A percentile compares a stretch with the other conserved stretches of the same genome.
These are phyloP conservation scores for Ammodytes marinus DNA, from an alignment of 2,113 vertebrate genomes.

Conservation along the genomic window DNA sequence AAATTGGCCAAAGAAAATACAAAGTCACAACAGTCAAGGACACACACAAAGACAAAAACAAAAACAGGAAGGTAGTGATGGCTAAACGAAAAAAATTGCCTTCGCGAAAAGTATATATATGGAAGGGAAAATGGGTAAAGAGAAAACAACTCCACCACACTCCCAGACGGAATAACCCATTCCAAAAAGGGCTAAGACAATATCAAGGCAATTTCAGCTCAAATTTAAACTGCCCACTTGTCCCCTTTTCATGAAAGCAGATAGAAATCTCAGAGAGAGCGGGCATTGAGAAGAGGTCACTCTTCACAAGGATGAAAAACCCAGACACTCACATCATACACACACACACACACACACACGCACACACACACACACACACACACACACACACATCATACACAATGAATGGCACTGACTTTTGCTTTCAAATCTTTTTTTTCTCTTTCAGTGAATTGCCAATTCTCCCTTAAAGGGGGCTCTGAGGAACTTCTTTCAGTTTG, in stretches of 20 bases:
- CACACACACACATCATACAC: slow-evolving; percentile 41
- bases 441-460: slow-evolving; percentile 22
- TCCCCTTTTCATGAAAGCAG: slow-evolving; percentile 69
- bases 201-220: slow-evolving; percentile 82
- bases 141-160: slow-evolving; percentile 60
- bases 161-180: slow-evolving; percentile 62
- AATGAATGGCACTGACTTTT: slow-evolving; percentile 45
- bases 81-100: slow-evolving; percentile 62
- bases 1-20: slow-evolving; percentile 34
- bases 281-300: slow-evolving; percentile 77
- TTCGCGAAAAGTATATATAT: not conserved
- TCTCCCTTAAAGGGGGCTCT: not conserved
- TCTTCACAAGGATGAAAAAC: slow-evolving; percentile 59
- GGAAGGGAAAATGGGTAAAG: slow-evolving; percentile 52
- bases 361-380: too few species aligned
- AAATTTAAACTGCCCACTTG: slow-evolving; percentile 80
- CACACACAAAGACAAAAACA: slow-evolving; percentile 12
- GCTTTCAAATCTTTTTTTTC: slow-evolving; percentile 32
- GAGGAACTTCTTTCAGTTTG: too few species aligned
- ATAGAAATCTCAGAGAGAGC: slow-evolving; percentile 74
- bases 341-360: not conserved
- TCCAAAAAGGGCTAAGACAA: slow-evolving; percentile 72
- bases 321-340: slow-evolving; percentile 51
- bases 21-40: slow-evolving; percentile 65
- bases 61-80: slow-evolving; percentile 35